Evolutionary conservation across 1,140 invertebrate species (phyloP), one percentile per base, ranked within the genome.

Genomic region (Stegodyphus mimosarum): DNA sequence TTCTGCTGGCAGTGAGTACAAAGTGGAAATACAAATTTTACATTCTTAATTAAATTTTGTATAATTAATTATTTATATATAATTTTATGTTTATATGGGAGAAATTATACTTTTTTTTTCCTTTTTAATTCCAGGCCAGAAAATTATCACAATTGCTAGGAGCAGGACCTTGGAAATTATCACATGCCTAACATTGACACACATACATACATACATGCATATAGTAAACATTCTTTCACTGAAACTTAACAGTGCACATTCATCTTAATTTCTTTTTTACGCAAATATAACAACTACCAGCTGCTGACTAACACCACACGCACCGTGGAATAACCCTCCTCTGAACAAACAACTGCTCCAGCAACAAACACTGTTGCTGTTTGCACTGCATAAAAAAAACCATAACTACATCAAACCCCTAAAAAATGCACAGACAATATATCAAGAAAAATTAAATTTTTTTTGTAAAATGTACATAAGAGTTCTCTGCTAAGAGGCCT

Each of bases 131-230:
- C 83, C 83, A 85, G 83, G 73, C 74, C 83, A 71, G 66, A 72
- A 85, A 85, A 85, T 85, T 85, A 85, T 85, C 83, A 85, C 83
- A 85, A 77, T 85, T 77, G 75, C 74, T 67, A 67, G 64, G 67
- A 85, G 75, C 81, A 85, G 49, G 74, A 77, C 69, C 75, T 72
- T 71, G 83, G 83, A 78, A 85, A 85, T 85, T 85, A 85, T 85
- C 83, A 85, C 83, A 85, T 78, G 67, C 74, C 75, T 77, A 85
- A 85, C 75, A 77, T 51, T 78, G 69, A 71, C 69, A 67, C 51
- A 48, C 48, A 77, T 55, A 85, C 74, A 48, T n/a, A 33, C 33
- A 77, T 69, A 85, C 74, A 71, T 71, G 72, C 73, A 84, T 48
- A 53, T 67, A n/a, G 49, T 72, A 17, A 10, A 10, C 72, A 60